Base-by-base conservation (phyloP, 2,888 invertebrate genomes). In the Tipula confusa region DNA sequence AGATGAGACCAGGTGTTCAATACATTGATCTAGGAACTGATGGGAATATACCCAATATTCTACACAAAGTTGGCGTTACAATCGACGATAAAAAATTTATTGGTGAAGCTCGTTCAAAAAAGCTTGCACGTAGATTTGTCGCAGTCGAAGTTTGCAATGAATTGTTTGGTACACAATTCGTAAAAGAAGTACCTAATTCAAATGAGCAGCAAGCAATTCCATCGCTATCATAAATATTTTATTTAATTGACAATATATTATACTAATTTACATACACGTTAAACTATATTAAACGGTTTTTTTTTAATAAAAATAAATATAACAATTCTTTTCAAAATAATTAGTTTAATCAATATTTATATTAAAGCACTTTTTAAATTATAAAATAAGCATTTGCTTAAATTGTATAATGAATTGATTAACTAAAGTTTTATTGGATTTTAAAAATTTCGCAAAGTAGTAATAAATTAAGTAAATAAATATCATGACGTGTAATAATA, bases 1-100 rank as follows among this genome's bases (percentile, higher is more conserved):
- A 89, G 93, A 94, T 96, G 94, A 91, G 93, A 86, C 95, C 95
- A 36, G 92, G 92, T 5, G 89, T 92, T 6, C 89, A 90, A 29
- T 94, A 93, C 86, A 89, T 90, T 18, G 93, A 93, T 86, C 87
- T 92, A 7, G 91, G 90, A 4, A 88, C 90, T 64, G 90, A 90
- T 85, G 95, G 95, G 9, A 89, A 89, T 13, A 93, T 94, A 84
- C 94, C 94, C 84, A 92, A 93, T 88, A 91, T 93, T 84, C 86
- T 91, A 83, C 96, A 94, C 88, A 93, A 93, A 29, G 91, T 95
- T 86, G 92, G 92, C 48, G 93, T 95, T 83, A 92, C 91, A 79
- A 91, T 95, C 31, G 92, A 93, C 87, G 93, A 92, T 0, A 87
- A 91, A 85, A 90, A 91, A 24, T 95, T 93, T 88, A 88, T 91